Base-by-base conservation (phyloP, 2,888 invertebrate genomes). In the Macaria liturata region DNA sequence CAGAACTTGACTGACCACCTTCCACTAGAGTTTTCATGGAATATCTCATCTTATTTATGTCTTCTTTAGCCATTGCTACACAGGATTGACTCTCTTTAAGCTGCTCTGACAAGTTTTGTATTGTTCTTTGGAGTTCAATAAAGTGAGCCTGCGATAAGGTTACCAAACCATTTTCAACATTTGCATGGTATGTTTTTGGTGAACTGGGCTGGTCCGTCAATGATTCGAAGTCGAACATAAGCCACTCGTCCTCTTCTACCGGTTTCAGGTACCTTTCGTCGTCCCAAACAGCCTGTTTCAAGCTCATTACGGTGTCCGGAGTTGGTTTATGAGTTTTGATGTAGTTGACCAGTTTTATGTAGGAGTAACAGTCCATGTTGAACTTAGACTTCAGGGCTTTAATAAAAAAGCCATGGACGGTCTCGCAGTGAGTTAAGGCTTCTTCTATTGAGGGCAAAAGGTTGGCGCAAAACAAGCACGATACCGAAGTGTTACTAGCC, bases 361-460 rank as follows among this genome's bases (percentile, higher is more conserved):
- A 96, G 0, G 95, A 95, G 83, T 97, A 97, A 74, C 95, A 95
- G 78, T 97, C 97, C 94, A 97, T 95, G 68, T 93, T 93, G 72
- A 95, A 95, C 76, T 94, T 95, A 3, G 81, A 80, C 81, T 96
- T 95, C 42, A 97, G 85, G 49, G 85, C 82, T 4, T 92, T 83
- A 56, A 97, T 86, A 76, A 94, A 93, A 67, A 97, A 95, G 54
- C 92, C 92, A 74, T 97, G 97, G 9, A 76, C 84, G 4, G 80
- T 80, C 64, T 93, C 93, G 64, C 96, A 94, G 79, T 97, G 97
- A 31, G 92, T 86, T 51, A 96, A 83, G 32, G 95, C 95, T 57
- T 92, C 91, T 39, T 94, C 93, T 53, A 95, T 93, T 46, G 93
- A 93, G n/a, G 92, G 80, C 59, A 93, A 93, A 65, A 92, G 85